Evolutionary conservation across 2,113 vertebrate species (phyloP).

Genomic region (Oxyruncus cristatus): DNA sequence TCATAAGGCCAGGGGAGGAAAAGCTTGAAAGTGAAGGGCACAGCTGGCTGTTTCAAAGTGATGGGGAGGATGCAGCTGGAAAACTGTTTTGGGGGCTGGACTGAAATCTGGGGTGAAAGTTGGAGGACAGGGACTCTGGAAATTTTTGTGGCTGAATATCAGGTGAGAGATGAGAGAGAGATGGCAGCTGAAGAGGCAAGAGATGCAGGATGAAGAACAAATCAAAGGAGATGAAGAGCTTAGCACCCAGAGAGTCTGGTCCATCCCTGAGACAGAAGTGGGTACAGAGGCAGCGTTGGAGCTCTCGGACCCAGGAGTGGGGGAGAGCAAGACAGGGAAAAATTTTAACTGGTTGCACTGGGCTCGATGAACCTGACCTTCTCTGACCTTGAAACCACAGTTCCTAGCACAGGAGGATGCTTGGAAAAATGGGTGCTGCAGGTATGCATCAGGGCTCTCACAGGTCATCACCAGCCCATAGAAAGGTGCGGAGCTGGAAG

Average conservation of each 20-base stretch:
- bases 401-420: background rate
- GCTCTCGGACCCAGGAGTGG: background rate
- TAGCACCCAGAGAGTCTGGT: background rate
- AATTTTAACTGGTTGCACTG: background rate
- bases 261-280: background rate
- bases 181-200: background rate
- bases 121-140: background rate
- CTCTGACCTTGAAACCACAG: background rate
- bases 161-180: background rate
- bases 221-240: background rate
- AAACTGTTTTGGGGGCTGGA: background rate
- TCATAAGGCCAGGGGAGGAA: background rate
- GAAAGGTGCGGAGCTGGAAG: background rate
- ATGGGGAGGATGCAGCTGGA: background rate
- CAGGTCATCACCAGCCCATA: background rate
- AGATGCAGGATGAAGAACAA: background rate
- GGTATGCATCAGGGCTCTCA: background rate
- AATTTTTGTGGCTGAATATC: background rate
- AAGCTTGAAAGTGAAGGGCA: background rate
- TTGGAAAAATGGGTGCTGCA: background rate
- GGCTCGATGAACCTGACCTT: background rate
- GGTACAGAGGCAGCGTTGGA: background rate
- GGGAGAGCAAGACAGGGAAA: background rate
- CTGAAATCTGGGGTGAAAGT: background rate
- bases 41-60: background rate